Base-by-base conservation (phyloP, 2,113 vertebrate species). In the Oncorhynchus masou region DNA sequence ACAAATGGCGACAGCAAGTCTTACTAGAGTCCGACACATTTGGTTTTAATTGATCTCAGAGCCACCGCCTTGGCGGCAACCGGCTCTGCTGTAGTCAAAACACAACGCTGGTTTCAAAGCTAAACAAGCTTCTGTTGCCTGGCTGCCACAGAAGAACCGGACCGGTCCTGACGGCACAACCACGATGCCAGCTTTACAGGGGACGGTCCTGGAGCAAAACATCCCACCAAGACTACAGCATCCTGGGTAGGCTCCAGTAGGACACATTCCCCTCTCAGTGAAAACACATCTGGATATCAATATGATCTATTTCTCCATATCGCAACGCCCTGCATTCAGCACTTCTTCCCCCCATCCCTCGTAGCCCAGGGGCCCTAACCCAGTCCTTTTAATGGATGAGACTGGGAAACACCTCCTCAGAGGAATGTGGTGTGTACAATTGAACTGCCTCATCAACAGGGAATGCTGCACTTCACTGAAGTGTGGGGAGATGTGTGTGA, bases 11-110 rank as follows among this genome's bases (percentile, higher is more conserved):
- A 39, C 34, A 39, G 34, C 34, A 8, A 39, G 8, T 39, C 34
- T 39, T 39, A 39, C 34, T 39, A 8, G 34, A 9, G 34, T 39
- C 34, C 34, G 39, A 11, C 39, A 45, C 39, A 45, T 45, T 45
- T 45, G 8, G 51, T 54, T 54, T 22, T 88, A 89, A 89, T 85
- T 89, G 82, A 90, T 88, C 80, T 83, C 83, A 70, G 81, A 81
- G 80, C 82, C 75, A 31, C 5, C 68, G 72, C 85, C 67, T 83
- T 81, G 82, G 75, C 57, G 0, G 57, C 73, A 72, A 68, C 70
- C 67, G 16, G 65, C 16, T 16, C 29, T 1, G 16, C 71, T 59
- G 75, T 70, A 88, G 86, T 88, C 80, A 87, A 83, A 89, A 89
- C 83, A 88, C 31, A 0, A 75, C 11, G n/a, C n/a, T n/a, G 16